A percentile compares a stretch with the other conserved stretches of the same genome.
Evolutionary conservation across 2,888 invertebrate species (phyloP).

Genomic region (Shargacucullia verbasci): DNA sequence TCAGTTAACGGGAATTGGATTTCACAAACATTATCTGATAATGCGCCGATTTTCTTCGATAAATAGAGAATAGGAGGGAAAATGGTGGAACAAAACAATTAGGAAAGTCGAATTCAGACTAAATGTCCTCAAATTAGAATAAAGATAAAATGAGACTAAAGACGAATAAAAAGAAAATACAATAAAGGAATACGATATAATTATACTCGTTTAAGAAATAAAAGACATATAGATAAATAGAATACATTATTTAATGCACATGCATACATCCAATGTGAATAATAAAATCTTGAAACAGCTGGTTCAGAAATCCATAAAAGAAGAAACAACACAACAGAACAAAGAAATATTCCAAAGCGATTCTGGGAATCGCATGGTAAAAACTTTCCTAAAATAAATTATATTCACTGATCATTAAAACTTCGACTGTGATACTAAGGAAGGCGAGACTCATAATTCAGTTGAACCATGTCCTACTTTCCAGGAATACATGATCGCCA

Average conservation of each 20-base stretch:
- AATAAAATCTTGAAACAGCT: too few relatives aligned
- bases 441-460: slow-evolving; percentile 3
- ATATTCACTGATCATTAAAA: slow-evolving; percentile 26
- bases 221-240: too few relatives aligned
- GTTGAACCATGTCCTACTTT: slow-evolving; percentile 13
- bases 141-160: slow-evolving; percentile 1
- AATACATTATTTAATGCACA: too few relatives aligned
- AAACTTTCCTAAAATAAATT: slow-evolving; percentile 5
- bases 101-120: slow-evolving; percentile 1
- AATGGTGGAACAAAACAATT: slow-evolving; percentile 22
- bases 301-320: too few relatives aligned
- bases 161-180: neutral
- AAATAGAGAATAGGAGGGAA: slow-evolving; percentile 9
- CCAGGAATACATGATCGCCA: slow-evolving; percentile 35
- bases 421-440: slow-evolving; percentile 7
- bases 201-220: too few relatives aligned
- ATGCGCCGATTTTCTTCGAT: slow-evolving; percentile 57
- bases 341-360: too few relatives aligned
- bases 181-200: neutral
- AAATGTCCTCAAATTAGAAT: neutral
- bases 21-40: slow-evolving; percentile 66
- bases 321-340: too few relatives aligned
- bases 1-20: slow-evolving; percentile 73
- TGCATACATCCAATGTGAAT: too few relatives aligned
- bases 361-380: neutral